phyloP scores from a whole-genome alignment of 2,888 invertebrate species.

The Stenichneumon culpator region DNA sequence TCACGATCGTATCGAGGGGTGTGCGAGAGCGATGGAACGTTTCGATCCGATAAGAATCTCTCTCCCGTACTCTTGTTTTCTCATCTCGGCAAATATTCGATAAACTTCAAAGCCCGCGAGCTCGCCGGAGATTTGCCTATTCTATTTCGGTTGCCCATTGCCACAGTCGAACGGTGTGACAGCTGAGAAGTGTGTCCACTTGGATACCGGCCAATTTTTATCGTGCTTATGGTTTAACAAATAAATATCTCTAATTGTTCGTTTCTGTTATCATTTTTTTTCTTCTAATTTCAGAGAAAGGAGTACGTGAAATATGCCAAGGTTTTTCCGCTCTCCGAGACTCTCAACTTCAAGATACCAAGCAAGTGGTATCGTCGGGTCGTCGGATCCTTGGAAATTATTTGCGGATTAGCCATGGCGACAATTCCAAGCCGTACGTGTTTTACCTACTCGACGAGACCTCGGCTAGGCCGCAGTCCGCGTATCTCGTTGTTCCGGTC shows the following conservation, averaged over 20 bases:
- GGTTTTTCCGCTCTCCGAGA: constrained; percentile 94
- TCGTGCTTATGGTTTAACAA: constrained; percentile 43
- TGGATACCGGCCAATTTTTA: constrained; percentile 70
- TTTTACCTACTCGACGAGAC: constrained; percentile 43
- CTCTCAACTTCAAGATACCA: constrained; percentile 94
- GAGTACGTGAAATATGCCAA: constrained; percentile 98
- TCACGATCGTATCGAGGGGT: not conserved
- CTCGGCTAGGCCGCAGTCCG: not conserved
- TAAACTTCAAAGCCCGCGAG: constrained; percentile 65
- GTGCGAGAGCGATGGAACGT: not conserved
- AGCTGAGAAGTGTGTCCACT: constrained; percentile 71
- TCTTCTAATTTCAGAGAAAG: constrained; percentile 90
- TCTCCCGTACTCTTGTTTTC: constrained; percentile 1
- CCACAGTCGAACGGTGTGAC: constrained; percentile 76
- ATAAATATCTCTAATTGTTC: constrained; percentile 13
- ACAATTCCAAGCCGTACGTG: constrained; percentile 93
- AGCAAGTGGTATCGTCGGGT: constrained; percentile 96
- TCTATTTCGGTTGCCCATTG: constrained; percentile 77
- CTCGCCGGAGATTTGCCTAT: constrained; percentile 65
- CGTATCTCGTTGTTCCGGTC: constrained; percentile 14
- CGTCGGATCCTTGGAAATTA: constrained; percentile 93
- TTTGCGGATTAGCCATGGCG: constrained; percentile 94
- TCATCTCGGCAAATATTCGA: constrained; percentile 55
- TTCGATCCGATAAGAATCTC: not conserved
- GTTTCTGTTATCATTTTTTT: constrained; percentile 26